These are phyloP conservation scores for Netta rufina DNA, from an alignment of 2,797 vertebrate species.

Conservation along the genomic window DNA sequence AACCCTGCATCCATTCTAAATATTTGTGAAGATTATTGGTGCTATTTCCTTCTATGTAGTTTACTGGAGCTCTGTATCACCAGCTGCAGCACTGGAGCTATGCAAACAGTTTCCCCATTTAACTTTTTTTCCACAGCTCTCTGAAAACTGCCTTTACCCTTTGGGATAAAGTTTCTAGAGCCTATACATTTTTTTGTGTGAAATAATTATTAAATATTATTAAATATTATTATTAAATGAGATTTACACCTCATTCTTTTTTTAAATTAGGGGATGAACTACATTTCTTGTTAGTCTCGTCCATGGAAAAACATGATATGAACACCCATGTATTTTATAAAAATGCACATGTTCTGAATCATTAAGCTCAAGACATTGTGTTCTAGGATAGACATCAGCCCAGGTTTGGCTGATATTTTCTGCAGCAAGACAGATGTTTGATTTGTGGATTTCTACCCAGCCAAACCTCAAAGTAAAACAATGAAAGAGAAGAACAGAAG, in stretches of 20 bases:
- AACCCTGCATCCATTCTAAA: neutral
- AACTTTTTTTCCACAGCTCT: constrained; percentile 1
- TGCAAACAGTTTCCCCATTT: constrained; percentile 16
- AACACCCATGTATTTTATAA: neutral
- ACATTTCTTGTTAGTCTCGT: neutral
- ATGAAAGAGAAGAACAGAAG: neutral
- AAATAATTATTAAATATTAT: neutral
- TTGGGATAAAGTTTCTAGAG: neutral
- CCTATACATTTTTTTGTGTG: neutral
- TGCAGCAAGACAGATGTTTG: neutral
- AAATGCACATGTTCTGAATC: neutral
- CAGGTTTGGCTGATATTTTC: neutral
- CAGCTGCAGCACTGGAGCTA: constrained; percentile 9
- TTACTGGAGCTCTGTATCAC: neutral
- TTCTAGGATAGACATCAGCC: neutral
- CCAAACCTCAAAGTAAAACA: neutral
- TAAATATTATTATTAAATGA: too few relatives aligned
- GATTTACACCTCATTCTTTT: neutral
- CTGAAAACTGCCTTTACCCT: neutral
- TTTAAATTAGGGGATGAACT: neutral
- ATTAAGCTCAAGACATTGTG: neutral
- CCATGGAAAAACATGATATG: neutral
- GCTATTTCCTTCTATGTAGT: neutral
- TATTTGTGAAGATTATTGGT: constrained; percentile 18
- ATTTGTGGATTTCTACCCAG: neutral